These are phyloP conservation scores for Phrynocephalus versicolor DNA, from an alignment of 2,113 vertebrate genomes.

Conservation along the genomic window DNA sequence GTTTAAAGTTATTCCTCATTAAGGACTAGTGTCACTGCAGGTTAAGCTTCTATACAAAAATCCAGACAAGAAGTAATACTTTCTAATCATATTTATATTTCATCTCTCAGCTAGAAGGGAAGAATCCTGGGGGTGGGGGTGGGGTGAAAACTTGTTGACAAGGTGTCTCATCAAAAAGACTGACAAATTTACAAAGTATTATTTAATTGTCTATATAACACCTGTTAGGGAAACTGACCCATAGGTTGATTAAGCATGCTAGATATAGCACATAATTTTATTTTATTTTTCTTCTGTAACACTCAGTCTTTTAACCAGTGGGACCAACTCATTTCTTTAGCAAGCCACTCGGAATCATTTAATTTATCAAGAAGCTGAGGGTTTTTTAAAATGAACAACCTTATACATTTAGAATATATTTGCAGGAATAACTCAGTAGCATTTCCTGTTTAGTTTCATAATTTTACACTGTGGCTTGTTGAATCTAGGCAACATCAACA, in stretches of 20 bases:
- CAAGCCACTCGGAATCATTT: constrained; percentile 1
- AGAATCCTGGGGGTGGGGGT: no score
- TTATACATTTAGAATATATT: neutral
- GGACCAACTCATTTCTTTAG: constrained; percentile 14
- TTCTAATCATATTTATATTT: no score
- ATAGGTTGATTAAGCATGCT: neutral
- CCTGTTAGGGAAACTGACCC: no score
- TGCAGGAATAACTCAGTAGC: neutral
- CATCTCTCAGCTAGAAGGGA: no score
- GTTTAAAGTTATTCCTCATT: no score
- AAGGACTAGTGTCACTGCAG: no score
- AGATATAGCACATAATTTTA: neutral
- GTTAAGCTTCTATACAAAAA: no score
- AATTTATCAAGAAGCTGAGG: neutral
- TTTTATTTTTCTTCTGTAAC: neutral
- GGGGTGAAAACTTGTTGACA: no score
- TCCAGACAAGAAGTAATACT: no score
- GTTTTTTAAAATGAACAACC: constrained; percentile 15
- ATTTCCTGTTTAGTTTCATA: constrained; percentile 4
- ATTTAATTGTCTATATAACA: neutral
- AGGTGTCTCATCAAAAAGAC: no score
- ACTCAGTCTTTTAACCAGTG: constrained; percentile 9
- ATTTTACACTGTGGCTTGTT: neutral
- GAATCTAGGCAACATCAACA: neutral
- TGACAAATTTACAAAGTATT: no score